Percentiles rank a stretch among this genome's conserved stretches.
Evolutionary conservation across 2,888 invertebrate species (phyloP).

Genomic region (Diaprepes abbreviatus): DNA sequence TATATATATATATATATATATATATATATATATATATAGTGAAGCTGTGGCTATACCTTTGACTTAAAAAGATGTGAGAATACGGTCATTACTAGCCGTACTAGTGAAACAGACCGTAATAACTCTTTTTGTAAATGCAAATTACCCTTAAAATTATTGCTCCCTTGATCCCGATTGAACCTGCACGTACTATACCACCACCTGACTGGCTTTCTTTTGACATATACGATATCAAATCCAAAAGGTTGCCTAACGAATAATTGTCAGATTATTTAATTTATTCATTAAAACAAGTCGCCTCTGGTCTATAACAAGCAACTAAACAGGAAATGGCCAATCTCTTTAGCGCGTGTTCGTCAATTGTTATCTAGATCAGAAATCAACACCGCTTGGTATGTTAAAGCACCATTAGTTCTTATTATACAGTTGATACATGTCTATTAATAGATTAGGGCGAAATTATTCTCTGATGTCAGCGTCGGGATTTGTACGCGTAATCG

Average conservation of each 20-base stretch:
- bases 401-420: too few species aligned
- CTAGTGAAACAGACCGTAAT: too few species aligned
- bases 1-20: too few species aligned
- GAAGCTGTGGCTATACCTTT: too few species aligned
- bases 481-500: too few species aligned
- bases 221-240: constrained; percentile 20
- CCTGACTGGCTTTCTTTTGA: constrained; percentile 20
- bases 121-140: too few species aligned
- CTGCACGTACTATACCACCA: background rate
- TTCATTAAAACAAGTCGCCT: constrained; percentile 32
- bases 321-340: constrained; percentile 35
- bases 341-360: constrained; percentile 35
- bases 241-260: constrained; percentile 19
- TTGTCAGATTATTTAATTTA: constrained; percentile 32
- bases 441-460: too few species aligned
- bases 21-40: too few species aligned
- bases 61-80: too few species aligned
- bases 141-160: background rate
- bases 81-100: too few species aligned
- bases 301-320: constrained; percentile 19
- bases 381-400: constrained; percentile 5
- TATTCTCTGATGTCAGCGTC: too few species aligned
- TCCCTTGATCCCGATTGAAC: background rate
- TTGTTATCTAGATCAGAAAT: constrained; percentile 32
- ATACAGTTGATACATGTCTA: too few species aligned